Conservation (phyloP, 2,797 vertebrate species). For the Sebastes matsubarae region DNA sequence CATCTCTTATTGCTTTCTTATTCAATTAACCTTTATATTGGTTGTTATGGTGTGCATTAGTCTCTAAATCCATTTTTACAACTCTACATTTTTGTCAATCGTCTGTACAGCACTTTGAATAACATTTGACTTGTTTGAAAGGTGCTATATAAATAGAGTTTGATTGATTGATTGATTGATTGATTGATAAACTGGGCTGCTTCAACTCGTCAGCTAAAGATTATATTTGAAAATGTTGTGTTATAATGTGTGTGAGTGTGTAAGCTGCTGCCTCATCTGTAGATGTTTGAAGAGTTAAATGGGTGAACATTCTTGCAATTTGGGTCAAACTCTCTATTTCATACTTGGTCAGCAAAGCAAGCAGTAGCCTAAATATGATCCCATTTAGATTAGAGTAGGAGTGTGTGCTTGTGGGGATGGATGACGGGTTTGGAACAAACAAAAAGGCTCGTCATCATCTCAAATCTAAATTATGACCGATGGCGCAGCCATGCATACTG, state of each 20-base stretch:
- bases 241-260: neutral
- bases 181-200: neutral
- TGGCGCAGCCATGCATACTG: neutral
- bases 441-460: neutral
- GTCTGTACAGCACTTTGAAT: no score
- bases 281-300: neutral
- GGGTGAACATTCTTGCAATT: neutral
- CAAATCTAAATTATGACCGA: conserved; percentile 14
- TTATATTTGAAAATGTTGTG: neutral
- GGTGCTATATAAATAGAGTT: no score
- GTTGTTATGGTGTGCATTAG: no score
- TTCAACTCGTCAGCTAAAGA: neutral
- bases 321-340: neutral
- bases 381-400: neutral
- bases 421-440: neutral
- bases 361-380: neutral
- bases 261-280: neutral
- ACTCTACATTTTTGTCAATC: no score
- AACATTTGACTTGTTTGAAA: no score
- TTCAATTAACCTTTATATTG: no score
- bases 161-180: no score
- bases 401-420: neutral
- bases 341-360: neutral
- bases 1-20: no score
- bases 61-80: no score